A percentile compares a stretch with the other conserved stretches of the same genome.
Evolutionary conservation across 2,888 invertebrate species (phyloP).

Genomic region (Hypomecis punctinalis): DNA sequence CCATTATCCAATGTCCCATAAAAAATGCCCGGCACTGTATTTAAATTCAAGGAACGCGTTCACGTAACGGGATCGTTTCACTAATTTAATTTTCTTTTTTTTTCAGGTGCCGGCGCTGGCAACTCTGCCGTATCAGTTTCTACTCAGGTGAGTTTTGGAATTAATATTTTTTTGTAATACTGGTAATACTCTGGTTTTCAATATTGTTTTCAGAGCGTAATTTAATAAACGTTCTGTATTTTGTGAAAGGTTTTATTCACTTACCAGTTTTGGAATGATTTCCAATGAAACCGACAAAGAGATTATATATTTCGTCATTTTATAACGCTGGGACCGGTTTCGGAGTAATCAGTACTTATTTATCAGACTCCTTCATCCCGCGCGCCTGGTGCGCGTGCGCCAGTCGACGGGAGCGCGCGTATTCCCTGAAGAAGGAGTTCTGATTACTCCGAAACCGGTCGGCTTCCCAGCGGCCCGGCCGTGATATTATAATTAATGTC

Average conservation of each 20-base stretch:
- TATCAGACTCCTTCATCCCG: no score
- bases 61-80: constrained; percentile 22
- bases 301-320: no score
- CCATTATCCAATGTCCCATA: neutral
- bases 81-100: constrained; percentile 45
- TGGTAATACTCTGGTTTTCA: neutral
- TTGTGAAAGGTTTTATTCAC: neutral
- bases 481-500: no score
- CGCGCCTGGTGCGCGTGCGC: no score
- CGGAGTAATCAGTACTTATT: no score
- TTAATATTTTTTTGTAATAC: constrained; percentile 12
- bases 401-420: no score
- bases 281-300: neutral
- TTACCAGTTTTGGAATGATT: neutral
- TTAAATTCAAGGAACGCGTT: constrained; percentile 33
- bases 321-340: no score
- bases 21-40: neutral
- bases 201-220: neutral
- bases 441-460: no score
- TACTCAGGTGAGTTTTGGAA: constrained; percentile 68
- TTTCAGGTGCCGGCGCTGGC: constrained; percentile 67
- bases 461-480: no score
- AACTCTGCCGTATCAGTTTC: constrained; percentile 77
- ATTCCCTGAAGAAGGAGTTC: no score
- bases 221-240: neutral